A percentile compares a stretch with the other conserved stretches of the same genome.
Evolutionary conservation across 2,888 invertebrate genomes (phyloP).

Genomic region (Noctua janthe): DNA sequence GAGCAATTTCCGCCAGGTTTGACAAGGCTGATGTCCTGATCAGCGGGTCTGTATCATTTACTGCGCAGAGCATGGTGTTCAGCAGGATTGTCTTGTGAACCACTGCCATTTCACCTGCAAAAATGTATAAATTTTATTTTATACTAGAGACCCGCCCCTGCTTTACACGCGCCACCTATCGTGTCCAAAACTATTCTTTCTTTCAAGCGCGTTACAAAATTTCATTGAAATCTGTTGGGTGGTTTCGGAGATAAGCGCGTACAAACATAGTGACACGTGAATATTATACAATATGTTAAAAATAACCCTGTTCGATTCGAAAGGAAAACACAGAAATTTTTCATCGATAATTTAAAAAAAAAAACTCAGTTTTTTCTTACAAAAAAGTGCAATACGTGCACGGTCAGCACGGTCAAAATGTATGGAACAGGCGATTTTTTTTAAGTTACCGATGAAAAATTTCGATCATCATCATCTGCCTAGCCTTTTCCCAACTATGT

Average conservation of each 20-base stretch:
- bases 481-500: too few species aligned
- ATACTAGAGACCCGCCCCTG: not conserved
- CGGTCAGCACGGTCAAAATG: too few species aligned
- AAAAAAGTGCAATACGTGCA: too few species aligned
- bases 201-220: not conserved
- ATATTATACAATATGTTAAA: too few species aligned
- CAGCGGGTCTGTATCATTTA: conserved; percentile 93
- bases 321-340: too few species aligned
- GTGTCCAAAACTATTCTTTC: not conserved
- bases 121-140: conserved; percentile 22
- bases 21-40: conserved; percentile 95
- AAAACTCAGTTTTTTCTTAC: too few species aligned
- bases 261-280: too few species aligned
- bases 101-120: conserved; percentile 93
- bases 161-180: not conserved
- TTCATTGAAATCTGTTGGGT: not conserved
- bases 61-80: conserved; percentile 93
- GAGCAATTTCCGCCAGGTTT: conserved; percentile 95
- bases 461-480: too few species aligned
- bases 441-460: too few species aligned
- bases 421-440: too few species aligned
- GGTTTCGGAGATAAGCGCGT: not conserved
- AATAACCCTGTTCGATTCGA: too few species aligned
- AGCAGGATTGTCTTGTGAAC: conserved; percentile 92
- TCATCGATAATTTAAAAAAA: too few species aligned